These are phyloP conservation scores for Microcebus jonahi DNA, from an alignment of 2,113 vertebrate species.

Conservation along the genomic window DNA sequence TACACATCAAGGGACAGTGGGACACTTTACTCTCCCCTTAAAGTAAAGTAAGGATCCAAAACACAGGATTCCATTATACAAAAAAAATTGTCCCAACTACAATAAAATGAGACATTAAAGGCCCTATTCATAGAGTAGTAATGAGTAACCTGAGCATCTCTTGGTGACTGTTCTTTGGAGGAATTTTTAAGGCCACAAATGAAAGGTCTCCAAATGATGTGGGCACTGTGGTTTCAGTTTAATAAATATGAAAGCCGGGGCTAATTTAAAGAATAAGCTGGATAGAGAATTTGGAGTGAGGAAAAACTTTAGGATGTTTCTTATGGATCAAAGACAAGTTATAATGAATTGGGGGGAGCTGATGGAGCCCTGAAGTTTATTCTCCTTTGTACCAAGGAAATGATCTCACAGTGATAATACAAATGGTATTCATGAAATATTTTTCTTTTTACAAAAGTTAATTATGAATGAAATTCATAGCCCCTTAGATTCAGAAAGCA, in stretches of 20 bases:
- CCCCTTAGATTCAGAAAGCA: slow-evolving; percentile 30
- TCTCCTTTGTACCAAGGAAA: slow-evolving; percentile 38
- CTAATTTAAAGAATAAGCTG: slow-evolving; percentile 56
- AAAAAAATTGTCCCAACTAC: background rate
- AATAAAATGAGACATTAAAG: slow-evolving; percentile 57
- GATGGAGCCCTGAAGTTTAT: slow-evolving; percentile 38
- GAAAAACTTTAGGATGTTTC: slow-evolving; percentile 1
- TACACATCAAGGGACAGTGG: background rate
- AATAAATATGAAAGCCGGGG: slow-evolving; percentile 39
- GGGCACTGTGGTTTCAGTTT: slow-evolving; percentile 38
- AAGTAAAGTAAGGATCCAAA: slow-evolving; percentile 48
- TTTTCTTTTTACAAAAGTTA: slow-evolving; percentile 50
- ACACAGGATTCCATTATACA: slow-evolving; percentile 34
- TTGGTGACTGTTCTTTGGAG: background rate
- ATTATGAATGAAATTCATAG: slow-evolving; percentile 46
- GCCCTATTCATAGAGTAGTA: background rate
- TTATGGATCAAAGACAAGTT: slow-evolving; percentile 64
- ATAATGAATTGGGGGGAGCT: slow-evolving; percentile 38
- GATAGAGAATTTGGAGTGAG: slow-evolving; percentile 18
- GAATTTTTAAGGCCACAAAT: slow-evolving; percentile 61
- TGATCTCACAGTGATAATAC: slow-evolving; percentile 49
- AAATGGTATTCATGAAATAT: background rate
- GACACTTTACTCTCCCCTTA: slow-evolving; percentile 19
- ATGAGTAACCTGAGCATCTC: slow-evolving; percentile 20
- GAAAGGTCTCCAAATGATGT: slow-evolving; percentile 46